Conservation (phyloP, 2,888 invertebrate genomes). For the Latheticus oryzae region DNA sequence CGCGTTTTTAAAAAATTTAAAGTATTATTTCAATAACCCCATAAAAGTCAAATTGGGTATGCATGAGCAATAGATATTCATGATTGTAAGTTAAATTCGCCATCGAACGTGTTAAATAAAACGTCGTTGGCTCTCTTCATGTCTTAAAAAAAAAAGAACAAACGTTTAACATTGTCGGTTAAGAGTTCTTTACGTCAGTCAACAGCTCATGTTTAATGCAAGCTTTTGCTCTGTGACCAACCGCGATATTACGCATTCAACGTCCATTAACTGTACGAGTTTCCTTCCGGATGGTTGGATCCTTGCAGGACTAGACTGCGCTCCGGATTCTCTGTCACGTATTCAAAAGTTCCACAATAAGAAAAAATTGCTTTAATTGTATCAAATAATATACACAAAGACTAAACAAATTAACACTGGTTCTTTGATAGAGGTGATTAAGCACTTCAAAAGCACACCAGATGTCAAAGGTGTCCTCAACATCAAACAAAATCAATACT, state of each 20-base stretch:
- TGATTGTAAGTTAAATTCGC: slow-evolving; percentile 10
- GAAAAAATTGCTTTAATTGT: too few relatives aligned
- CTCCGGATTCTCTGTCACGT: slow-evolving; percentile 46
- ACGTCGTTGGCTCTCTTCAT: too few relatives aligned
- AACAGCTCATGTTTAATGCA: slow-evolving; percentile 51
- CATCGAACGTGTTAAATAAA: too few relatives aligned
- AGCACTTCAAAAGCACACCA: too few relatives aligned
- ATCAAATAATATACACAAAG: too few relatives aligned
- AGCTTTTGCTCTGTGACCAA: slow-evolving; percentile 48
- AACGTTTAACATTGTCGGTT: slow-evolving; percentile 29
- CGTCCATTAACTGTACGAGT: slow-evolving; percentile 52
- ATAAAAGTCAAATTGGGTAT: slow-evolving; percentile 12
- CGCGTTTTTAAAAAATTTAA: too few relatives aligned
- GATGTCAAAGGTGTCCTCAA: slow-evolving; percentile 20
- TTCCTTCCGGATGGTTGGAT: slow-evolving; percentile 50
- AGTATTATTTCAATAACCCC: slow-evolving; percentile 16
- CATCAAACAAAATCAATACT: slow-evolving; percentile 19
- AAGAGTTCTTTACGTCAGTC: slow-evolving; percentile 41
- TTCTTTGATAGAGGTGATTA: too few relatives aligned
- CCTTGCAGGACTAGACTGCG: slow-evolving; percentile 25
- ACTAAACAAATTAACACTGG: too few relatives aligned
- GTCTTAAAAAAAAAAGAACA: too few relatives aligned
- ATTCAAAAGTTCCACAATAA: slow-evolving; percentile 50
- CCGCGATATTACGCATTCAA: slow-evolving; percentile 52
- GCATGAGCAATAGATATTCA: slow-evolving; percentile 28